Conservation (phyloP, 2,797 vertebrate genomes). For the Eulemur rubriventer region DNA sequence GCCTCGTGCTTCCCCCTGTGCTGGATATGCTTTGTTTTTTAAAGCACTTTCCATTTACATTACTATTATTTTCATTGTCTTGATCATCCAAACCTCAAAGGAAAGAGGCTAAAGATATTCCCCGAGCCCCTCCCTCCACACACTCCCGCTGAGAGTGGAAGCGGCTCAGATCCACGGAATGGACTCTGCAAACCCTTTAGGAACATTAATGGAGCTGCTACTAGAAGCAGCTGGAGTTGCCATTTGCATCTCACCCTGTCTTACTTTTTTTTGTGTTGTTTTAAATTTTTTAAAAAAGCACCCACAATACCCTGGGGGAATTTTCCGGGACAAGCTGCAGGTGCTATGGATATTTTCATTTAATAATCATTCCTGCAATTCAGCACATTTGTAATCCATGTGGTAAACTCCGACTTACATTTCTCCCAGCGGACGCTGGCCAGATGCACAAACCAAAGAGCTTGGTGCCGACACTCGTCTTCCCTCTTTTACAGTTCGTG, state of each 20-base stretch:
- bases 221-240: constrained; percentile 87
- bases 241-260: constrained; percentile 84
- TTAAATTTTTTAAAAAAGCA: constrained; percentile 81
- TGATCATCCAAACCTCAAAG: constrained; percentile 73
- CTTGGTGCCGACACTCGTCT: constrained; percentile 78
- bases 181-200: constrained; percentile 80
- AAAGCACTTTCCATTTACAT: constrained; percentile 59
- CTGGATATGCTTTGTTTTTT: background rate
- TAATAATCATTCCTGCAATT: constrained; percentile 91
- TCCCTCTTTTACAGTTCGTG: constrained; percentile 78
- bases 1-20: background rate
- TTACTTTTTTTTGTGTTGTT: constrained; percentile 64
- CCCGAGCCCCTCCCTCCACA: constrained; percentile 49
- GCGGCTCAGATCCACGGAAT: background rate
- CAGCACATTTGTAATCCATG: constrained; percentile 92
- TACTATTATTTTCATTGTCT: constrained; percentile 68
- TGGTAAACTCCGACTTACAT: constrained; percentile 89
- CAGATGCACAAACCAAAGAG: constrained; percentile 82
- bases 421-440: constrained; percentile 84
- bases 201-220: constrained; percentile 84
- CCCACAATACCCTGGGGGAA: constrained; percentile 87
- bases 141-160: constrained; percentile 31
- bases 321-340: constrained; percentile 89
- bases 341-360: constrained; percentile 90
- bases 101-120: constrained; percentile 73